phyloP scores from a whole-genome alignment of 1,140 invertebrate genomes.

The Drosophila malerkotliana region DNA sequence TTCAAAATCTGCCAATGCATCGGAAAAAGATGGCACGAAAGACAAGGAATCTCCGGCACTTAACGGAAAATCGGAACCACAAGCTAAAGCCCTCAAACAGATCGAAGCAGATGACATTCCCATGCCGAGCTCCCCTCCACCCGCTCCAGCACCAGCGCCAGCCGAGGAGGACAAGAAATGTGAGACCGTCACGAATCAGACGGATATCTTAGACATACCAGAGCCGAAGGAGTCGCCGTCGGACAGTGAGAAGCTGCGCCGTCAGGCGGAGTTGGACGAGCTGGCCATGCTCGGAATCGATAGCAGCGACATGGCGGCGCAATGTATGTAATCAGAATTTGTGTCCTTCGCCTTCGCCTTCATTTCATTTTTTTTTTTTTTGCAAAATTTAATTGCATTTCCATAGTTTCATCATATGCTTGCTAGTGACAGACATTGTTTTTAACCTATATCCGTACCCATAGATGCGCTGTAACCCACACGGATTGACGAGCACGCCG shows the following conservation, averaged over 20 bases:
- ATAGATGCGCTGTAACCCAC: slow-evolving; percentile 65
- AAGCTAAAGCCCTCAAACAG: slow-evolving; percentile 18
- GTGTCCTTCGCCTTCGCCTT: neutral
- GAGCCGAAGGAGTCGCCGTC: slow-evolving; percentile 64
- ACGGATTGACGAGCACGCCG: slow-evolving; percentile 6
- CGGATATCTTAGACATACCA: slow-evolving; percentile 65
- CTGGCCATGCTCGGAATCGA: slow-evolving; percentile 89
- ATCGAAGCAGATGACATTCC: slow-evolving; percentile 57
- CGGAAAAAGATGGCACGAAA: slow-evolving; percentile 23
- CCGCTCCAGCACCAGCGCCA: neutral
- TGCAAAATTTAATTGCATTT: neutral
- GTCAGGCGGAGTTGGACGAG: slow-evolving; percentile 87
- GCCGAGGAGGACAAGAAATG: slow-evolving; percentile 9
- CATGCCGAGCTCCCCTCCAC: slow-evolving; percentile 53
- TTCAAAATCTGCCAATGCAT: slow-evolving; percentile 13
- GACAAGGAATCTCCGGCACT: slow-evolving; percentile 20
- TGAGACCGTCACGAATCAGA: slow-evolving; percentile 14
- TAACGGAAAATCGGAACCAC: slow-evolving; percentile 42
- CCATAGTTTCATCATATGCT: neutral
- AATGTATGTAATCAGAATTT: slow-evolving; percentile 79
- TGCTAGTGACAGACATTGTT: neutral
- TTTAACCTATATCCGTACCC: slow-evolving; percentile 28
- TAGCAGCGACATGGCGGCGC: slow-evolving; percentile 88
- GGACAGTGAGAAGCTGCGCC: slow-evolving; percentile 76
- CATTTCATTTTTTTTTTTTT: no score